A percentile compares a stretch with the other conserved stretches of the same genome.
These are phyloP conservation scores for Wiebesia pumilae DNA, from an alignment of 1,140 invertebrate genomes.

Conservation along the genomic window DNA sequence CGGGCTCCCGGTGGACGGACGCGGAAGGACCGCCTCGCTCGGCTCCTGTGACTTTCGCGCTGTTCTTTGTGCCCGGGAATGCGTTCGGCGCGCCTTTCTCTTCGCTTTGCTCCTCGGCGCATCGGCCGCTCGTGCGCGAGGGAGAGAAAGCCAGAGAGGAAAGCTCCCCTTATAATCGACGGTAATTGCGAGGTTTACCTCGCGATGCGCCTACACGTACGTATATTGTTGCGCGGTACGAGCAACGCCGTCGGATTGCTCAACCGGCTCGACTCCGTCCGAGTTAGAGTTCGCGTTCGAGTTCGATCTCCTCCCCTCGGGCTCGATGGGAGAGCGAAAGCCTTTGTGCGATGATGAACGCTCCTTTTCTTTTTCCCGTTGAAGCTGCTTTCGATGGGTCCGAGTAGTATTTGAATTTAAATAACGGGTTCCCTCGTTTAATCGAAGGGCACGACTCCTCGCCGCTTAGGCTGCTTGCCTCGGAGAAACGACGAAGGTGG, in stretches of 20 bases:
- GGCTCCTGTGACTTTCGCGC: not conserved
- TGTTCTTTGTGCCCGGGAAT: slow-evolving; percentile 1
- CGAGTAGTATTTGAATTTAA: slow-evolving; percentile 17
- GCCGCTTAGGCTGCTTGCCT: not conserved
- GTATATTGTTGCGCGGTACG: not conserved
- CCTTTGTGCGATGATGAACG: slow-evolving; percentile 7
- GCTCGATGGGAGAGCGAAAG: not conserved
- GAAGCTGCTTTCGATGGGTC: not conserved
- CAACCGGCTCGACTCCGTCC: not conserved
- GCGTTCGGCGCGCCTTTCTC: slow-evolving; percentile 21
- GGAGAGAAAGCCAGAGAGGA: not conserved
- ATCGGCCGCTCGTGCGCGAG: no score
- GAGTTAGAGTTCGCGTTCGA: not conserved
- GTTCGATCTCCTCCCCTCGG: not conserved
- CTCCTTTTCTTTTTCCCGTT: slow-evolving; percentile 1
- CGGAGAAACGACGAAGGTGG: not conserved
- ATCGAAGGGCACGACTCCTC: slow-evolving; percentile 11
- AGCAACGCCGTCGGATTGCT: not conserved
- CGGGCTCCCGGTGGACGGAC: slow-evolving; percentile 17
- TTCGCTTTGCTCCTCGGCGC: not conserved
- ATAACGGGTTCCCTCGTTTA: slow-evolving; percentile 9
- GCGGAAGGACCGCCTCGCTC: slow-evolving; percentile 2
- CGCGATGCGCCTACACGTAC: not conserved
- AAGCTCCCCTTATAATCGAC: slow-evolving; percentile 31
- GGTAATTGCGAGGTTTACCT: slow-evolving; percentile 33